A percentile compares a stretch with the other conserved stretches of the same genome.
Evolutionary conservation across 2,113 vertebrate species (phyloP).

Genomic region (Coracopsis vasa): DNA sequence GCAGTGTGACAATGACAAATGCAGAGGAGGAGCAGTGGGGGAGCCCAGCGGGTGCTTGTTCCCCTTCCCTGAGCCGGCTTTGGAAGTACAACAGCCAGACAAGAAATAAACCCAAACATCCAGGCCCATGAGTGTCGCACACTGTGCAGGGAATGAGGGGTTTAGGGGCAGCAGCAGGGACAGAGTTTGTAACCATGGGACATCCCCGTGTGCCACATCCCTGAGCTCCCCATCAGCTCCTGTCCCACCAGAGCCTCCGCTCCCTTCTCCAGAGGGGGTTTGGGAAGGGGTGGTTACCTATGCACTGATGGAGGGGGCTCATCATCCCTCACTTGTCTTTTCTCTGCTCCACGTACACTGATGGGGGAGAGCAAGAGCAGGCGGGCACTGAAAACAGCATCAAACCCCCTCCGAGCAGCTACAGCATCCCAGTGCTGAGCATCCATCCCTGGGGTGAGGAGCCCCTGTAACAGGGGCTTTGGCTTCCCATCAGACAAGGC

Average conservation of each 20-base stretch:
- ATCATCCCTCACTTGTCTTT: not conserved
- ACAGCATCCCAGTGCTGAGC: rapidly evolving
- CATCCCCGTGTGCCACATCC: not conserved
- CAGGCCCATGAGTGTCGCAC: rapidly evolving
- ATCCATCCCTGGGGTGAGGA: not conserved
- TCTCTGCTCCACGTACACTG: not conserved
- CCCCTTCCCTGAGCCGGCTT: not conserved
- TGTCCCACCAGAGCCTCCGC: rapidly evolving
- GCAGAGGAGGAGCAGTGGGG: not conserved
- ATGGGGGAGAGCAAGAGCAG: not conserved
- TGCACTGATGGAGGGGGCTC: rapidly evolving
- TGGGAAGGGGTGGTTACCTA: not conserved
- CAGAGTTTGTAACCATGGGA: not conserved
- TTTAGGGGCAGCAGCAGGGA: not conserved
- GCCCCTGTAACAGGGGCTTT: rapidly evolving
- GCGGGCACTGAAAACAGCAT: not conserved
- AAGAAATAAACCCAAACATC: not conserved
- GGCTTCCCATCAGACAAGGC: rapidly evolving
- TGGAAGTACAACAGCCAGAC: not conserved
- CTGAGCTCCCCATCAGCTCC: not conserved
- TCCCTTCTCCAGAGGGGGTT: rapidly evolving
- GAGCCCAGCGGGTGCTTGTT: rapidly evolving
- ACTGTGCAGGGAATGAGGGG: rapidly evolving
- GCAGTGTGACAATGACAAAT: not conserved
- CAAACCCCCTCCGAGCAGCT: rapidly evolving